Evolutionary conservation across 2,797 vertebrate genomes (phyloP), one percentile per base, ranked within the genome.

Genomic region (Nannoperca obscura): DNA sequence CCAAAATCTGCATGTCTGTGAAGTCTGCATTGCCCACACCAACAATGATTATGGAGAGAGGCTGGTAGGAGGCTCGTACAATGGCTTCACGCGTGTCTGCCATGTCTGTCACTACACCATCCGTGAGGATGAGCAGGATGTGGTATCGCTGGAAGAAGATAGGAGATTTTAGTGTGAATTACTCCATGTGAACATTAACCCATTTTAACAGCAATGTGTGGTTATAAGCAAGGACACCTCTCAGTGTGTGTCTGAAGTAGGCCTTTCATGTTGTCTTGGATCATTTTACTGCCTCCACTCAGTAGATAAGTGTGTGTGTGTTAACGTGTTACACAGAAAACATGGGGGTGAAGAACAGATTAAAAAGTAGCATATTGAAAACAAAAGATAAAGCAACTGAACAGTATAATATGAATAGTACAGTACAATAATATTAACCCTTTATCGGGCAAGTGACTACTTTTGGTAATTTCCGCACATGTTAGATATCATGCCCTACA

Each of bases 11-110:
- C 97, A 97, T 98, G 93, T 98, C 97, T 0, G 97, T 98, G 95
- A 99, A 98, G 94, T 98, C 97, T 0, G 98, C 97, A 0, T 98
- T 98, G 87, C 97, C 98, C 86, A 98, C 97, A 0, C 97, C 98
- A 1, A 99, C 97, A 14, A 99, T 98, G 92, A 99, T 97, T 89
- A 98, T 97, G 88, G 98, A 98, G 94, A 99, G 96, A 70, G 98
- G 98, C 91, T 98, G 94, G 94, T 97, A 97, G 77, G 98, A 98
- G 76, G 96, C 97, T 0, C 96, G 95, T 27, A 99, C 97, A 2
- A 99, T 98, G 89, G 98, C 97, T 91, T 99, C 97, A 64, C 97
- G 95, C 0, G 97, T 97, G 93, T 98, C 97, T 0, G 97, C 97
- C 97, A 98, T 98, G 92, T 98, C 96, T 0, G 97, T 99, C 86